Evolutionary conservation across 2,113 vertebrate species (phyloP).

Genomic region (Lophura nycthemera): DNA sequence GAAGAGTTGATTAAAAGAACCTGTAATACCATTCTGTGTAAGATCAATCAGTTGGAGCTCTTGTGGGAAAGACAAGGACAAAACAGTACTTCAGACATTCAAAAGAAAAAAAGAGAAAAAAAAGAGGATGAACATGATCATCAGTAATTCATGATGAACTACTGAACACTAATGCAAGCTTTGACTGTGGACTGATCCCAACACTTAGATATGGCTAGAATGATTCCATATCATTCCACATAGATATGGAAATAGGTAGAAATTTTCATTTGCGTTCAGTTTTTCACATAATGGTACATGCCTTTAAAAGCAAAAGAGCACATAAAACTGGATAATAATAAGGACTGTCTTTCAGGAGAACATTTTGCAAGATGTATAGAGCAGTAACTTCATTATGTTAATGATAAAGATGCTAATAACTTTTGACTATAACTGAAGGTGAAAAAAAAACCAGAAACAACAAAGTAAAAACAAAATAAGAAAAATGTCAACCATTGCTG

Average conservation of each 20-base stretch:
- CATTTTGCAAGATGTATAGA: not conserved
- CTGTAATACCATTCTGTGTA: not conserved
- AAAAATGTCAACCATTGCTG: not conserved
- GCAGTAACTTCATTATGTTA: not conserved
- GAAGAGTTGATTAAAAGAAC: not conserved
- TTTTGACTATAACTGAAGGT: not conserved
- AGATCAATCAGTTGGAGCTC: not conserved
- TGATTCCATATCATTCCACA: too few species aligned
- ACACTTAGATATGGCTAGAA: not conserved
- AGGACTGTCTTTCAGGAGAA: not conserved
- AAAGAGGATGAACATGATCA: fast-evolving
- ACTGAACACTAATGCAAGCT: not conserved
- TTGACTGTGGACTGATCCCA: not conserved
- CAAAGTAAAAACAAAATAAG: not conserved
- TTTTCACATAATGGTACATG: not conserved
- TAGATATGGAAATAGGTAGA: not conserved
- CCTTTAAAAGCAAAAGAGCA: not conserved
- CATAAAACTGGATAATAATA: not conserved
- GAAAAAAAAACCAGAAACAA: not conserved
- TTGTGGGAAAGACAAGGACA: not conserved
- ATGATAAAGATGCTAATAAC: not conserved
- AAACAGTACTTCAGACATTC: not conserved
- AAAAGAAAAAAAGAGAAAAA: not conserved
- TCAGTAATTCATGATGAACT: not conserved
- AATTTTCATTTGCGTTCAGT: not conserved